Conservation (phyloP, 2,797 vertebrate species). For the Orestias chungarensis region DNA sequence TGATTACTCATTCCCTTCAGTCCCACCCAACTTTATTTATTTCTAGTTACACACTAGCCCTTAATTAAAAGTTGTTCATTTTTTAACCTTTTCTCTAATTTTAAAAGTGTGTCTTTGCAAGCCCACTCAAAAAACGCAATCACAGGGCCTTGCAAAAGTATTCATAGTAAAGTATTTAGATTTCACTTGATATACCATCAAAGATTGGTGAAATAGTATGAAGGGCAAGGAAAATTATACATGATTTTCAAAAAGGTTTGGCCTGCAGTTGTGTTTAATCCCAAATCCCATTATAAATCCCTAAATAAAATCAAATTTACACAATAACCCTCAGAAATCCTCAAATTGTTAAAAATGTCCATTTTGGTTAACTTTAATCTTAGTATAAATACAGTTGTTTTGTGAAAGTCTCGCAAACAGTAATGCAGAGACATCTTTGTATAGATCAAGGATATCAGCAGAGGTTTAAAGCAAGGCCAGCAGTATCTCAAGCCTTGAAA, state of each 20-base stretch:
- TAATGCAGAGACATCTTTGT: background rate
- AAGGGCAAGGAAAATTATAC: background rate
- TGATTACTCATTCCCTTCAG: slow-evolving; percentile 52
- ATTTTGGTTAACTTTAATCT: background rate
- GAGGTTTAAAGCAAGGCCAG: background rate
- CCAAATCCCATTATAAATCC: background rate
- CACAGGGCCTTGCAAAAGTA: background rate
- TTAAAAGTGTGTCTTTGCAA: slow-evolving; percentile 29
- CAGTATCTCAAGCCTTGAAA: background rate
- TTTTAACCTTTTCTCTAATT: slow-evolving; percentile 52
- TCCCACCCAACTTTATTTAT: slow-evolving; percentile 26
- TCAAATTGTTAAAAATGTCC: background rate
- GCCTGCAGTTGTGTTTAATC: background rate
- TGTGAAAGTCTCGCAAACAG: background rate
- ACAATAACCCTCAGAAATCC: background rate
- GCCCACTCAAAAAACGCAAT: slow-evolving; percentile 21
- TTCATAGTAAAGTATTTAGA: background rate
- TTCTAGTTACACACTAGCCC: slow-evolving; percentile 53
- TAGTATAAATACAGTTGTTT: background rate
- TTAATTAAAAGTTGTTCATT: slow-evolving; percentile 60
- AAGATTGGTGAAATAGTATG: too few species aligned
- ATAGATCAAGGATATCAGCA: background rate
- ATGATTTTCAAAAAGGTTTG: background rate
- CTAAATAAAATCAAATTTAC: background rate
- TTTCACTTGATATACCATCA: background rate